Percentiles rank a stretch among this genome's conserved stretches.
Conservation (phyloP, 2,888 invertebrate genomes). For the Papilio gigon region DNA sequence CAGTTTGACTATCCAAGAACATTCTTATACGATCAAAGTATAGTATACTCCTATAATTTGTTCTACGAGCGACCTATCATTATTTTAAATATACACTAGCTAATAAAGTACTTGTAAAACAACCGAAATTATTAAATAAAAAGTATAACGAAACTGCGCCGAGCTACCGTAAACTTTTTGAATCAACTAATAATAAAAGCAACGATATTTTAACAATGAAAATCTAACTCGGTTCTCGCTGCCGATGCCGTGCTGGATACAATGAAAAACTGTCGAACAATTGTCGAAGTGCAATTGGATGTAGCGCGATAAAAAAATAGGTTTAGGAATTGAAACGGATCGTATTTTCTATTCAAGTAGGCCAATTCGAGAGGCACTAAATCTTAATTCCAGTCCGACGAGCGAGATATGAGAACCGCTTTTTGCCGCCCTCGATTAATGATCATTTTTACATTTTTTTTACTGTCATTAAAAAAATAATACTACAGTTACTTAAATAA, state of each 20-base stretch:
- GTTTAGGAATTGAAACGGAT: conserved; percentile 44
- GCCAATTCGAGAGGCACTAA: conserved; percentile 56
- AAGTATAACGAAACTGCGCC: neutral
- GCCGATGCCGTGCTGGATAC: conserved; percentile 8
- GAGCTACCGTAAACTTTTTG: conserved; percentile 20
- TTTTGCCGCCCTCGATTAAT: conserved; percentile 43
- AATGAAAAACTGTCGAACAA: conserved; percentile 44
- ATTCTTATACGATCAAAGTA: too few species aligned
- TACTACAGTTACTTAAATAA: neutral
- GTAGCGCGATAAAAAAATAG: conserved; percentile 53
- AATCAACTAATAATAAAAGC: conserved; percentile 18
- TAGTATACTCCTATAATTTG: too few species aligned
- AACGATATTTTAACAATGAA: conserved; percentile 29
- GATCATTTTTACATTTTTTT: conserved; percentile 43
- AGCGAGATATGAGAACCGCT: conserved; percentile 37
- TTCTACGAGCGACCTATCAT: too few species aligned
- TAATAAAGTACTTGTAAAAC: conserved; percentile 1
- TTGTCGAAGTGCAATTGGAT: conserved; percentile 52
- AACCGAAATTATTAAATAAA: neutral
- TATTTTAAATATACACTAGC: too few species aligned
- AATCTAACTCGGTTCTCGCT: conserved; percentile 5
- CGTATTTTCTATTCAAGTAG: conserved; percentile 54
- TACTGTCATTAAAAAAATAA: conserved; percentile 42
- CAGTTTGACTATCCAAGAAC: too few species aligned
- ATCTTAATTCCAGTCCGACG: conserved; percentile 56